Evolutionary conservation across 1,140 invertebrate genomes (phyloP), one percentile per base, ranked within the genome.

Genomic region (Sycophila sp.): DNA sequence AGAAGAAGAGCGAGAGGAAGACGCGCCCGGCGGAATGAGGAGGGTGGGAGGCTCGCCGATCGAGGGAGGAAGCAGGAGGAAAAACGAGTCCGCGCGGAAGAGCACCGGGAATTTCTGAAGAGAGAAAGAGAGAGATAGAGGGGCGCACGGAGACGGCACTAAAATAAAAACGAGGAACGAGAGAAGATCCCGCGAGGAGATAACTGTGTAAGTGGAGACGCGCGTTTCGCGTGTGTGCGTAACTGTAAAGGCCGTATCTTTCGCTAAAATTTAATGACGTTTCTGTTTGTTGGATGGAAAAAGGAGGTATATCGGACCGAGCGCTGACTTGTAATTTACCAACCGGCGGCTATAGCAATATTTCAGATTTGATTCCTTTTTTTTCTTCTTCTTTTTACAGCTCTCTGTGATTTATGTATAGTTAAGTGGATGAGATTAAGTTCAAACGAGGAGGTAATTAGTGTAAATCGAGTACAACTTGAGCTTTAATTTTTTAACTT

Each of bases 141-240:
- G 73, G 63, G 34, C 36, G 13, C 17, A 55, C 28, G 71, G 73
- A 75, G 66, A 70, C 68, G 51, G 73, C 59, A 69, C 69, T 67
- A 78, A 73, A 78, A 75, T 82, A 82, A 83, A 72, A 81, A 80
- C 71, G 75, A 73, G 30, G 74, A 79, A 76, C 75, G 66, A 78
- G 65, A 76, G 75, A 63, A 83, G 80, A 84, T 84, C 78, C 76
- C 75, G 77, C 79, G 77, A 77, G 75, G 69, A 78, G 81, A 83
- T 84, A 84, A 84, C 83, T 81, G 80, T 81, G 78, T 81, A 83
- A 82, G 81, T 81, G 80, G 79, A 79, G 72, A 73, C 73, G 60
- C 56, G 67, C 69, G 49, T 17, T 63, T 32, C 22, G 26, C 51
- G 17, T 64, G 60, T 64, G 51, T 58, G 60, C 32, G 51, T 53